Evolutionary conservation across 2,888 invertebrate genomes (phyloP).

Genomic region (Xanthorhoe spadicearia): DNA sequence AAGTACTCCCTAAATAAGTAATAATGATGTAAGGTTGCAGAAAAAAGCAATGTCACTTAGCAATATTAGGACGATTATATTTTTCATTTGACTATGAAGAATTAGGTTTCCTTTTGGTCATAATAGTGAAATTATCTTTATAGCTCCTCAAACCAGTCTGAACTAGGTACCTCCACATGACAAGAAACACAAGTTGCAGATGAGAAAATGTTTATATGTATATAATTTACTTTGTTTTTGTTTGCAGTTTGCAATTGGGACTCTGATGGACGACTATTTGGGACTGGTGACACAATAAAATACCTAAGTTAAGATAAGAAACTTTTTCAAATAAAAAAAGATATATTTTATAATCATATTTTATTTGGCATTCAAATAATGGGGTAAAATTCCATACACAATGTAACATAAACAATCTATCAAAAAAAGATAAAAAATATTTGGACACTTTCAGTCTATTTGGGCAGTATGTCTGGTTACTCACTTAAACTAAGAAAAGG

Average conservation of each 20-base stretch:
- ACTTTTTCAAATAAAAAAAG: slow-evolving; percentile 53
- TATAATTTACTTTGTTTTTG: background rate
- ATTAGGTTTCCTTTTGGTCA: too few species aligned
- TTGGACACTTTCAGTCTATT: slow-evolving; percentile 83
- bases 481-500: slow-evolving; percentile 53
- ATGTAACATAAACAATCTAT: slow-evolving; percentile 79
- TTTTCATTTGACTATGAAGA: too few species aligned
- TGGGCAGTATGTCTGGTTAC: slow-evolving; percentile 70
- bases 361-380: slow-evolving; percentile 85
- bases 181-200: too few species aligned
- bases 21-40: too few species aligned
- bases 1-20: too few species aligned
- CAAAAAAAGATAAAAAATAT: slow-evolving; percentile 73
- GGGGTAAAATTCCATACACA: slow-evolving; percentile 76
- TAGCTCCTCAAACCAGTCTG: too few species aligned
- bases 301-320: slow-evolving; percentile 36
- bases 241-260: slow-evolving; percentile 98
- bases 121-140: too few species aligned
- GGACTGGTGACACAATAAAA: slow-evolving; percentile 87
- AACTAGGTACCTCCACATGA: too few species aligned
- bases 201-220: too few species aligned
- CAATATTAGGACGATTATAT: too few species aligned
- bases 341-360: slow-evolving; percentile 59
- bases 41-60: too few species aligned
- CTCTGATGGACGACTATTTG: slow-evolving; percentile 99